phyloP scores from a whole-genome alignment of 2,888 invertebrate species.

The Thecophora atra region DNA sequence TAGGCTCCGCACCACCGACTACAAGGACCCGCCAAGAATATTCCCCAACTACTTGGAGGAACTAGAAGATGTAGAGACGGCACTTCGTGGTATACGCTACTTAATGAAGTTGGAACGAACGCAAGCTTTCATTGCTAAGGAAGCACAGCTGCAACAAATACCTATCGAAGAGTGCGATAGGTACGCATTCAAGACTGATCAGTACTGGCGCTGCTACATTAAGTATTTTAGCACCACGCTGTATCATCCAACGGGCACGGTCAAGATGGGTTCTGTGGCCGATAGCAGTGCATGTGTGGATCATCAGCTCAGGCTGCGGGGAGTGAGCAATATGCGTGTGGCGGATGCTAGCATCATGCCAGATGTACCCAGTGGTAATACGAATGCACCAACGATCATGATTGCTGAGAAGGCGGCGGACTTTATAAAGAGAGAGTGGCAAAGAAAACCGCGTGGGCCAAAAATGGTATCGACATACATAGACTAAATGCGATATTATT shows the following conservation, averaged over 20 bases:
- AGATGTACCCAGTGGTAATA: constrained; percentile 73
- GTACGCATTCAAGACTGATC: constrained; percentile 48
- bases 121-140: constrained; percentile 59
- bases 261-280: constrained; percentile 74
- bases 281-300: constrained; percentile 76
- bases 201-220: constrained; percentile 76
- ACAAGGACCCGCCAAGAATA: constrained; percentile 71
- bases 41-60: constrained; percentile 75
- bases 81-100: constrained; percentile 67
- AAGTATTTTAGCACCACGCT: constrained; percentile 74
- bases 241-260: constrained; percentile 76
- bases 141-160: constrained; percentile 52
- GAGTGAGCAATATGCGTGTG: constrained; percentile 73
- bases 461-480: too few relatives aligned
- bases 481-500: too few relatives aligned
- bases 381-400: constrained; percentile 86
- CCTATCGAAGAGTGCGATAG: constrained; percentile 55
- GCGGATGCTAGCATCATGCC: constrained; percentile 72
- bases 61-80: constrained; percentile 69
- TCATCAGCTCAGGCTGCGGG: constrained; percentile 72
- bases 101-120: constrained; percentile 63
- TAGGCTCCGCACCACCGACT: constrained; percentile 68
- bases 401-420: constrained; percentile 85
- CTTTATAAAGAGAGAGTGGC: constrained; percentile 46
- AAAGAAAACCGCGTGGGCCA: not conserved